phyloP scores from a whole-genome alignment of 2,888 invertebrate species.

The Eupithecia exiguata region DNA sequence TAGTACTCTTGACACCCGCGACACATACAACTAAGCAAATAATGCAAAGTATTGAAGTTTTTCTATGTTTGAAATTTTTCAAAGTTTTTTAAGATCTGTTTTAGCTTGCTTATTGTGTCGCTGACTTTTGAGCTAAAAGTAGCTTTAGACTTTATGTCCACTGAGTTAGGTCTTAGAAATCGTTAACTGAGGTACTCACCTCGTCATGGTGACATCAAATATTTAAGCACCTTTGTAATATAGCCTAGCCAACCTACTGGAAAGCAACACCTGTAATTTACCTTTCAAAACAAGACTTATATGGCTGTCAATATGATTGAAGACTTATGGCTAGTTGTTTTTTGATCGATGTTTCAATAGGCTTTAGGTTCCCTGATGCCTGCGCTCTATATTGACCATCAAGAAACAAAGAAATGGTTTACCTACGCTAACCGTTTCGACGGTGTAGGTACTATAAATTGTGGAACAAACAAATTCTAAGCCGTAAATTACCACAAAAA shows the following conservation, averaged over 20 bases:
- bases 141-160: slow-evolving; percentile 10
- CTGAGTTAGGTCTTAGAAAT: background rate
- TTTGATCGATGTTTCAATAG: slow-evolving; percentile 26
- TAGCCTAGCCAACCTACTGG: slow-evolving; percentile 23
- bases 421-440: background rate
- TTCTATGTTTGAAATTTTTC: background rate
- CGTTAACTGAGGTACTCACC: slow-evolving; percentile 27
- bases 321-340: slow-evolving; percentile 47
- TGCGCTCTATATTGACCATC: background rate
- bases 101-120: background rate
- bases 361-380: background rate
- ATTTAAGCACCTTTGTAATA: slow-evolving; percentile 35
- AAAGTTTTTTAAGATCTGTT: background rate
- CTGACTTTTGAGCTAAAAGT: background rate
- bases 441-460: background rate
- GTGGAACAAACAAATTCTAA: background rate
- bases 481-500: slow-evolving; percentile 14
- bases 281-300: slow-evolving; percentile 49
- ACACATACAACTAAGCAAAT: no score
- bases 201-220: slow-evolving; percentile 54
- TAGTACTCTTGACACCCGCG: no score
- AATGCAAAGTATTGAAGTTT: no score
- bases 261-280: slow-evolving; percentile 54
- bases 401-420: background rate
- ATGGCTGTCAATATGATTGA: slow-evolving; percentile 52